phyloP scores from a whole-genome alignment of 2,113 vertebrate genomes.

The Ptilorrhoa leucosticta region DNA sequence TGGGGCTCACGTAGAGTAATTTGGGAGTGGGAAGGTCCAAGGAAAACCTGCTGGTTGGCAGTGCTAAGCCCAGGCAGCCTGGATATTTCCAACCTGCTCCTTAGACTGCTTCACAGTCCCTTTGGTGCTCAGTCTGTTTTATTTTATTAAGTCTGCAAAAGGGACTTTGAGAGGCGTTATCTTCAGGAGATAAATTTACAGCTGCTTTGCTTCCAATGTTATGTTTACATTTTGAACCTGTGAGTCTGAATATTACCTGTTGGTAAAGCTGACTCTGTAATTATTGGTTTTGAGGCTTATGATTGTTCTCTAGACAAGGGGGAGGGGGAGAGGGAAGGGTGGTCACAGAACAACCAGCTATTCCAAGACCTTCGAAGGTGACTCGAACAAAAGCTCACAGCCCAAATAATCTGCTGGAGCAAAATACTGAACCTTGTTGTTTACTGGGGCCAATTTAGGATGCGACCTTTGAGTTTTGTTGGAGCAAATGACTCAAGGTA shows the following conservation, averaged over 20 bases:
- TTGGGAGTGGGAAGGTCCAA: background rate
- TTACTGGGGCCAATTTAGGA: background rate
- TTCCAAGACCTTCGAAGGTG: background rate
- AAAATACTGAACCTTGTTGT: background rate
- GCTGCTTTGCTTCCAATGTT: conserved; percentile 17
- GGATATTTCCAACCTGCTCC: background rate
- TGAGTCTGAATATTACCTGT: background rate
- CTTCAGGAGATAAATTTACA: conserved; percentile 32
- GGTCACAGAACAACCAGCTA: background rate
- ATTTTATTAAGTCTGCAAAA: conserved; percentile 10
- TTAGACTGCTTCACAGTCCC: background rate
- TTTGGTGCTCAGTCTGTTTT: background rate
- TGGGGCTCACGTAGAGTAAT: background rate
- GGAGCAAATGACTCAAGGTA: background rate
- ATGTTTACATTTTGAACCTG: conserved; percentile 32
- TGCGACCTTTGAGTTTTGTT: background rate
- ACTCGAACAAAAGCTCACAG: background rate
- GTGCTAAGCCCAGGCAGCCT: background rate
- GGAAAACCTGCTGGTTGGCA: background rate
- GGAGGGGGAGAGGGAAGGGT: background rate
- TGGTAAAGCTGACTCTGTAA: conserved; percentile 29
- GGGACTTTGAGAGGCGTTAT: conserved; percentile 11
- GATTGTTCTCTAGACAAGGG: background rate
- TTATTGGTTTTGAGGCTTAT: conserved; percentile 47
- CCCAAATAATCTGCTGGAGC: background rate